phyloP scores from a whole-genome alignment of 2,888 invertebrate genomes.

The Fragum fragum region DNA sequence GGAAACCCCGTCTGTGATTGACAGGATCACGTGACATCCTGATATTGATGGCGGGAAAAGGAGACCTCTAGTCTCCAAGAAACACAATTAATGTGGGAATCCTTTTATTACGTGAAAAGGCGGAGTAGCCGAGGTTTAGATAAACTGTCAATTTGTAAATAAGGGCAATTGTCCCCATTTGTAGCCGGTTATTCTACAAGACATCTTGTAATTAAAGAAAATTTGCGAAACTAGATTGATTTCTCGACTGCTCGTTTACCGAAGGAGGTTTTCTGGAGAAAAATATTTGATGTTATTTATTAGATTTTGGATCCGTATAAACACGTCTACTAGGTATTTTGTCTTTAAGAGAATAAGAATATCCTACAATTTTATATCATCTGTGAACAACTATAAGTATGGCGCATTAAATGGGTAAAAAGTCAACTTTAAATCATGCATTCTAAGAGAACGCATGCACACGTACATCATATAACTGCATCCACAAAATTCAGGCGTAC shows the following conservation, averaged over 20 bases:
- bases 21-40: conserved; percentile 65
- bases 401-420: too few species aligned
- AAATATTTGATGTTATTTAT: conserved; percentile 19
- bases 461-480: too few species aligned
- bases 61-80: conserved; percentile 64
- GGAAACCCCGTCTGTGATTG: conserved; percentile 66
- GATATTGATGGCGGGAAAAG: conserved; percentile 69
- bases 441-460: too few species aligned
- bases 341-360: too few species aligned
- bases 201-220: conserved; percentile 65
- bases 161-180: conserved; percentile 68
- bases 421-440: too few species aligned
- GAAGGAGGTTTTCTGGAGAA: neutral
- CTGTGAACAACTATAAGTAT: too few species aligned
- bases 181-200: conserved; percentile 62
- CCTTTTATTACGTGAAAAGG: conserved; percentile 66
- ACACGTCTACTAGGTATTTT: neutral
- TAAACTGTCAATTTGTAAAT: conserved; percentile 69
- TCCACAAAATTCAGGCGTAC: too few species aligned
- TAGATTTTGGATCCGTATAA: conserved; percentile 9
- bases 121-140: conserved; percentile 59
- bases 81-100: conserved; percentile 68
- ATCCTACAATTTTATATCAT: too few species aligned
- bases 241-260: conserved; percentile 29
- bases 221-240: conserved; percentile 50